These are phyloP conservation scores for Xiphorhynchus elegans DNA, from an alignment of 2,113 vertebrate genomes.

Conservation along the genomic window DNA sequence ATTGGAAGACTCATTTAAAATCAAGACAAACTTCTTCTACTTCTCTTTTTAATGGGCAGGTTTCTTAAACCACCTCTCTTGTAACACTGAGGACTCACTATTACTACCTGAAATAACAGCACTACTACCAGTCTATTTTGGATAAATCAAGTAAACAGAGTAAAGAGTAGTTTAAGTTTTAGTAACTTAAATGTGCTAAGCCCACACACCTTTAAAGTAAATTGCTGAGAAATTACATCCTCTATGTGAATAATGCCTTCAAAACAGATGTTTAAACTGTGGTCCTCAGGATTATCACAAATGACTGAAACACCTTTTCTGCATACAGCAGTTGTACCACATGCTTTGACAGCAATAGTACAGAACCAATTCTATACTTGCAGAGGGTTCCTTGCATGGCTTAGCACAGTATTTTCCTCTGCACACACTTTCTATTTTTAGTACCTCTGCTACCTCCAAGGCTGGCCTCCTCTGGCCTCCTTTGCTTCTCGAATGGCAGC, in stretches of 20 bases:
- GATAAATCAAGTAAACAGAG: neutral
- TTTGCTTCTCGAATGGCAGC: neutral
- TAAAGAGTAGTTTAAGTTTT: neutral
- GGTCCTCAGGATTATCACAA: neutral
- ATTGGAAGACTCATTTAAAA: neutral
- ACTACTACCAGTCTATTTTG: neutral
- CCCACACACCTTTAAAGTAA: neutral
- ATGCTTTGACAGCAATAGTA: neutral
- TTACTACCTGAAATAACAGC: neutral
- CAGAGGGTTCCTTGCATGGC: neutral
- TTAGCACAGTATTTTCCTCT: neutral
- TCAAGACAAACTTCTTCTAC: neutral
- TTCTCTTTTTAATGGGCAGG: neutral
- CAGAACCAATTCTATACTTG: neutral
- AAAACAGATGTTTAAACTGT: neutral
- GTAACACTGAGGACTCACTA: neutral
- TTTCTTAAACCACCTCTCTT: neutral
- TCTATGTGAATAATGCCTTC: neutral
- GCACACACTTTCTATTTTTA: constrained; percentile 1
- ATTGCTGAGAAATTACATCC: neutral
- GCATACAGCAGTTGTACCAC: neutral
- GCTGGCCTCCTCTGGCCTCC: neutral
- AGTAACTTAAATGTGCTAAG: neutral
- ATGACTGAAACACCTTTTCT: neutral
- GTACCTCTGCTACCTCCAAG: neutral